phyloP scores from a whole-genome alignment of 2,113 vertebrate genomes.

The Microtus oregoni region DNA sequence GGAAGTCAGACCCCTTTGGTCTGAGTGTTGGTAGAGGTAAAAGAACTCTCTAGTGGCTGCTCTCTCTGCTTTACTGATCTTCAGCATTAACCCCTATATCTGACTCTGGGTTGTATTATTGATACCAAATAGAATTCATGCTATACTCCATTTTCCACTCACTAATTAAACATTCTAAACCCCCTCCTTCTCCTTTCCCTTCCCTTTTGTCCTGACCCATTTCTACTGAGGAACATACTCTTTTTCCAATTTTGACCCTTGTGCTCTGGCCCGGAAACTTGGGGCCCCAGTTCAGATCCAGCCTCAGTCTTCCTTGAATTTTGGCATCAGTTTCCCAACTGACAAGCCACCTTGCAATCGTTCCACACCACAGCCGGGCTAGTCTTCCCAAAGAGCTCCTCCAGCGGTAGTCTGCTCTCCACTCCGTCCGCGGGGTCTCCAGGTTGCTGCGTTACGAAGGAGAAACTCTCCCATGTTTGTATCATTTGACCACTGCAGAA shows the following conservation, averaged over 20 bases:
- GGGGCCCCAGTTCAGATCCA: background rate
- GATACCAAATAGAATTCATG: no score
- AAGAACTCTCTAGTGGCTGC: no score
- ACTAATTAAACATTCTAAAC: constrained; percentile 14
- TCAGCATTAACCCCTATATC: no score
- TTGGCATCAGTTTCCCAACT: background rate
- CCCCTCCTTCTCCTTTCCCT: background rate
- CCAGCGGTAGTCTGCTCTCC: background rate
- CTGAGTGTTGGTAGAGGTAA: no score
- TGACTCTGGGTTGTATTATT: no score
- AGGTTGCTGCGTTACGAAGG: background rate
- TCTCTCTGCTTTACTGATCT: no score
- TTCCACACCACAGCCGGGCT: background rate
- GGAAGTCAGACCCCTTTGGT: no score
- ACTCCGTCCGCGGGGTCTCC: accelerated
- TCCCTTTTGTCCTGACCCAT: background rate
- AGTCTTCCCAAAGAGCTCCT: background rate
- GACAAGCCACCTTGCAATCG: background rate
- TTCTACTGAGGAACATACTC: background rate
- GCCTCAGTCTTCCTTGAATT: background rate
- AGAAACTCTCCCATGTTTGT: background rate
- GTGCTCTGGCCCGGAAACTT: background rate
- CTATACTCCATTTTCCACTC: background rate
- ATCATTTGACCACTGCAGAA: background rate
- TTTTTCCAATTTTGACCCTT: background rate